phyloP scores from a whole-genome alignment of 2,113 vertebrate genomes.

The Athene noctua region DNA sequence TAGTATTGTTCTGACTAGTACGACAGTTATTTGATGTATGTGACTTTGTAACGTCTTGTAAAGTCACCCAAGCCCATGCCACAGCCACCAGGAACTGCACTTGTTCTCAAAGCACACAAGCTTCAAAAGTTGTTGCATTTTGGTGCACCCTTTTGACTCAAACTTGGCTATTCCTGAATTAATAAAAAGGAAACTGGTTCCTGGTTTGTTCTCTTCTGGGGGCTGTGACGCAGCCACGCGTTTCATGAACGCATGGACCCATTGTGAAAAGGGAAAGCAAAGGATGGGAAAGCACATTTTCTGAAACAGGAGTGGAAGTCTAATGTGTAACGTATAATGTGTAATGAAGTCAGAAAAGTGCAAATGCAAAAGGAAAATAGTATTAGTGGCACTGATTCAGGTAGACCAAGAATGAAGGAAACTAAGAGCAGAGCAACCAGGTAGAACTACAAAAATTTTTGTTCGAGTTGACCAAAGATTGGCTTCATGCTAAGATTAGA shows the following conservation, averaged over 20 bases:
- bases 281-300: background rate
- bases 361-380: background rate
- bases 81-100: background rate
- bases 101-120: background rate
- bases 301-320: background rate
- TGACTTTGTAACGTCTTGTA: background rate
- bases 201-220: background rate
- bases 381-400: background rate
- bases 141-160: background rate
- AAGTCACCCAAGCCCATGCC: background rate
- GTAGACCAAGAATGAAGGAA: background rate
- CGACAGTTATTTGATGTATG: background rate
- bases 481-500: background rate
- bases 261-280: background rate
- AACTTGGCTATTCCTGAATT: background rate
- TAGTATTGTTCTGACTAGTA: background rate
- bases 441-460: background rate
- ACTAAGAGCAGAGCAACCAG: background rate
- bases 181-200: background rate
- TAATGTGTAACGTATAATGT: background rate
- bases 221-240: fast-evolving
- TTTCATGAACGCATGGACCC: fast-evolving
- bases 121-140: background rate
- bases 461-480: background rate
- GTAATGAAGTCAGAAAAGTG: background rate